Evolutionary conservation across 1,140 invertebrate genomes (phyloP), one percentile per base, ranked within the genome.

Genomic region (Bicyclus anynana): DNA sequence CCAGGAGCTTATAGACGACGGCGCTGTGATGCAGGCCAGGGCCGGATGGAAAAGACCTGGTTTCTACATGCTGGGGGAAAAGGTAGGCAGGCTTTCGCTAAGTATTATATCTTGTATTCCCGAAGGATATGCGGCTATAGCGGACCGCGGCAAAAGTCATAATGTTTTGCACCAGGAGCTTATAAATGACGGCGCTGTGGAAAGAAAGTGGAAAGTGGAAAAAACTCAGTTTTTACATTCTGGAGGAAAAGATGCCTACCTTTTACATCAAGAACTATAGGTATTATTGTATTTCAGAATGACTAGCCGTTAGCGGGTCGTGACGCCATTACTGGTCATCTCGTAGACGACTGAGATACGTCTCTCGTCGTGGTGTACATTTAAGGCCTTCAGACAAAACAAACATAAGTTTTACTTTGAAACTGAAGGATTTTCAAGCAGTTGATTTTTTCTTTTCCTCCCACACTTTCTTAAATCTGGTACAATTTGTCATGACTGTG

Each of bases 1-100:
- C 17, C 78, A 95, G 90, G 86, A 91, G 58, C 74, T 96, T 26
- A 74, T 94, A 37, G 90, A 93, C 6, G 86, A 89, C 44, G 95
- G 95, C 1, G 96, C 95, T 5, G 91, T 97, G 13, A 97, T 95
- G 93, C 94, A 97, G 81, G 92, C 96, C 71, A 90, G 94, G 10
- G 94, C 95, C 54, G 95, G 96, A 0, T 97, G 95, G 94, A 96
- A 97, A 80, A 80, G 96, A 62, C 95, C 96, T 0, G 95, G 93
- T 0, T 95, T 91, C 74, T 93, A 89, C 65, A 74, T 91, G 53
- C 89, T 84, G 62, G 90, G 89, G 37, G 89, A 89, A 77, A 87
- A 68, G 52, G 81, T 60, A 33, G 6, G 16, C 10, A 14, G 80
- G 92, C 94, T 13, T 98, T 97, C 69, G 95, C 93, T 0, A 95